These are phyloP conservation scores for Drosophila kikkawai DNA, from an alignment of 1,140 invertebrate genomes.

Conservation along the genomic window DNA sequence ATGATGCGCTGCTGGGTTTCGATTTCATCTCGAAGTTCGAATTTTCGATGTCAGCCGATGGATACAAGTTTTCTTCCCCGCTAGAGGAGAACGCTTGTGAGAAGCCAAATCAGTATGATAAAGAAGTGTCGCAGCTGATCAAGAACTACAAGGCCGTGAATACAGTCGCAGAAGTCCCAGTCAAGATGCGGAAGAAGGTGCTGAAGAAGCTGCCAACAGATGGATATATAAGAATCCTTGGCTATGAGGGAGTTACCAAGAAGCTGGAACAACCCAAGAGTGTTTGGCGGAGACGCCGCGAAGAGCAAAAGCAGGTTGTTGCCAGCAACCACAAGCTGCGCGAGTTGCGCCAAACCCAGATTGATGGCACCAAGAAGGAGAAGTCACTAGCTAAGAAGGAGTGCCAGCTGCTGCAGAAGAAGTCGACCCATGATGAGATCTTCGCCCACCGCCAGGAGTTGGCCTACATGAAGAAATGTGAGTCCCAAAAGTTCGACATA, in stretches of 20 bases:
- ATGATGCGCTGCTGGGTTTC: too few relatives aligned
- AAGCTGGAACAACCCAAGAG: constrained; percentile 92
- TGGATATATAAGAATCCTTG: constrained; percentile 88
- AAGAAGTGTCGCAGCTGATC: too few relatives aligned
- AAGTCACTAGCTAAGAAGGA: constrained; percentile 86
- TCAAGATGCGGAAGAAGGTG: constrained; percentile 84
- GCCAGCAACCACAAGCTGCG: constrained; percentile 86
- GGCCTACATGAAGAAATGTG: constrained; percentile 92
- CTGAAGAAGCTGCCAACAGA: constrained; percentile 90
- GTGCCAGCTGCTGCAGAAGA: constrained; percentile 79
- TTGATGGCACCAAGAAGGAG: constrained; percentile 84
- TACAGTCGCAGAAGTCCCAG: too few relatives aligned
- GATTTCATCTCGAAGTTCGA: too few relatives aligned
- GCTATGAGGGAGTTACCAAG: constrained; percentile 90
- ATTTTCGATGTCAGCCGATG: too few relatives aligned
- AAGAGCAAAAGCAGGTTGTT: constrained; percentile 85
- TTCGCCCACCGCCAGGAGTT: constrained; percentile 90
- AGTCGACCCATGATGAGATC: constrained; percentile 91
- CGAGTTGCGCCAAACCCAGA: constrained; percentile 75
- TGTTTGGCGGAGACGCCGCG: constrained; percentile 87
- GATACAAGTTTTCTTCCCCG: constrained; percentile 1
- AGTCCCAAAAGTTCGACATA: constrained; percentile 91
- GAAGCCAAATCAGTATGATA: too few relatives aligned
- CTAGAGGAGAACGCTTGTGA: neutral
- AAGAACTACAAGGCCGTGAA: too few relatives aligned